These are phyloP conservation scores for Physocephala rufipes DNA, from an alignment of 2,888 invertebrate species.

Conservation along the genomic window DNA sequence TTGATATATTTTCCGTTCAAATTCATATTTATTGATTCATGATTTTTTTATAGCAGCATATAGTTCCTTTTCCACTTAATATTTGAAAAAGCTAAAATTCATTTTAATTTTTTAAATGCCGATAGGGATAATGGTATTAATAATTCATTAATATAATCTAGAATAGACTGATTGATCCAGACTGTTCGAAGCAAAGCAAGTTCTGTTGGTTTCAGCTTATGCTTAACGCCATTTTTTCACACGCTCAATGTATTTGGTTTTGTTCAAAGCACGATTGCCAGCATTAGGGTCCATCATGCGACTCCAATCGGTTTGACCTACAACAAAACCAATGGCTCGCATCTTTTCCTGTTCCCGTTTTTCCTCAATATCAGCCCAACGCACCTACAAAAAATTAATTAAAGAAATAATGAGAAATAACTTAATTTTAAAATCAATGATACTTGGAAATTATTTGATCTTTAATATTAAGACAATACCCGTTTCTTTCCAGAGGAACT, in stretches of 20 bases:
- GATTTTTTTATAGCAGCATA: too few species aligned
- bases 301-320: conserved; percentile 96
- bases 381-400: conserved; percentile 73
- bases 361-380: conserved; percentile 98
- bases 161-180: too few species aligned
- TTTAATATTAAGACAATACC: conserved; percentile 70
- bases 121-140: too few species aligned
- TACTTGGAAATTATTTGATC: neutral
- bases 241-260: conserved; percentile 90
- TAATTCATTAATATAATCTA: too few species aligned
- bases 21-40: too few species aligned
- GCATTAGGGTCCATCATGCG: conserved; percentile 92
- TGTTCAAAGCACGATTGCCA: conserved; percentile 88
- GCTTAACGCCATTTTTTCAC: conserved; percentile 62
- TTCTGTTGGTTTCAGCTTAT: conserved; percentile 44
- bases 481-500: conserved; percentile 84
- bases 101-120: too few species aligned
- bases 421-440: neutral
- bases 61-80: too few species aligned
- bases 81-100: too few species aligned
- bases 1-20: too few species aligned
- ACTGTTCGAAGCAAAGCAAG: too few species aligned
- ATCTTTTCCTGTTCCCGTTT: conserved; percentile 89
- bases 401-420: conserved; percentile 23
- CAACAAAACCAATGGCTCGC: conserved; percentile 95